phyloP scores from a whole-genome alignment of 2,888 invertebrate species.

The Drosophila longiperda region DNA sequence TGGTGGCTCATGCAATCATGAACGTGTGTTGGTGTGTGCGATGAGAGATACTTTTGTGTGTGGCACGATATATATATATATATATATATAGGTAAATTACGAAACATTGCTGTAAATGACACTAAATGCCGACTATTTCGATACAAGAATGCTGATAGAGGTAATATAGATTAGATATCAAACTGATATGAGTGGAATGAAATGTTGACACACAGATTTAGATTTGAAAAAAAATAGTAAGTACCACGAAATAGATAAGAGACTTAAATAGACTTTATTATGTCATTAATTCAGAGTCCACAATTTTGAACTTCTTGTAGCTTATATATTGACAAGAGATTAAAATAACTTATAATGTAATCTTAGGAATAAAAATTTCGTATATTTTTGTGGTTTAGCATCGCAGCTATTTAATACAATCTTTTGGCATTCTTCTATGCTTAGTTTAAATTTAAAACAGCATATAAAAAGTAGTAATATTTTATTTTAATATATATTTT shows the following conservation, averaged over 20 bases:
- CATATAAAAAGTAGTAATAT: not conserved
- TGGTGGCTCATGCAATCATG: constrained; percentile 53
- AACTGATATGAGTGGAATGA: constrained; percentile 19
- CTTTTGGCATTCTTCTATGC: too few species aligned
- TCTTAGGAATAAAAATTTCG: too few species aligned
- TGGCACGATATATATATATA: not conserved
- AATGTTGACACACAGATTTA: constrained; percentile 13
- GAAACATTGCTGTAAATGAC: constrained; percentile 37
- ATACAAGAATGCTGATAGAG: constrained; percentile 21
- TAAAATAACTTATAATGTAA: not conserved
- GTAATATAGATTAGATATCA: constrained; percentile 28
- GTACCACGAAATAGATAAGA: not conserved
- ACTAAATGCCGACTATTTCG: constrained; percentile 45
- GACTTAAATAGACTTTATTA: not conserved
- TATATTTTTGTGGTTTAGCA: too few species aligned
- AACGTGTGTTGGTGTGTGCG: constrained; percentile 9
- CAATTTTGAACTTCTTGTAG: not conserved
- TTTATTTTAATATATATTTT: not conserved
- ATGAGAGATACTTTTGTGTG: not conserved
- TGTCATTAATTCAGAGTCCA: not conserved
- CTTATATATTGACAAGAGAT: not conserved
- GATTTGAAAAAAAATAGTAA: not conserved
- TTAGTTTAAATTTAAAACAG: not conserved
- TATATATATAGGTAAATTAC: constrained; percentile 6
- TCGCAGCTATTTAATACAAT: not conserved